Percentiles rank a stretch among this genome's conserved stretches.
Evolutionary conservation across 92 coral and sea anemone species (phyloP).

Genomic region (Isaurus tuberculatus): DNA sequence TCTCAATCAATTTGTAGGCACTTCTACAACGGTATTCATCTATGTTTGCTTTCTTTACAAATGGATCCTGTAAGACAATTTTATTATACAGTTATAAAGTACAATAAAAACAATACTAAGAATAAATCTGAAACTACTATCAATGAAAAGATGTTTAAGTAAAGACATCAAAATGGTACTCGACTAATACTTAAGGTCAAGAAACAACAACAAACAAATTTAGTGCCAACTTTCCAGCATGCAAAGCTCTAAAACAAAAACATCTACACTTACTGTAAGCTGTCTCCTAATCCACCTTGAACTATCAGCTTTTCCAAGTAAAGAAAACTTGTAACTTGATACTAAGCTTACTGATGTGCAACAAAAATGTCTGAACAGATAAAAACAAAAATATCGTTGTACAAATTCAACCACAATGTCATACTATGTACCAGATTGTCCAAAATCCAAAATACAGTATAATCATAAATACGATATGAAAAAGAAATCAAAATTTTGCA

Average conservation of each 20-base stretch:
- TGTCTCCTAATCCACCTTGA: conserved; percentile 92
- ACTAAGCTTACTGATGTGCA: background rate
- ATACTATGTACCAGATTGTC: no score
- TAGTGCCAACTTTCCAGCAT: no score
- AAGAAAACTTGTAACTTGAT: background rate
- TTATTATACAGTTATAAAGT: background rate
- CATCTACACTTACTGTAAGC: conserved; percentile 63
- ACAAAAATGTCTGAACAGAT: conserved; percentile 35
- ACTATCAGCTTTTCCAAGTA: conserved; percentile 65
- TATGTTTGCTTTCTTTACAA: conserved; percentile 79
- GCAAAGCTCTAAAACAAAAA: no score
- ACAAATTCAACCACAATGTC: no score
- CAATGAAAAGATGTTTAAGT: background rate
- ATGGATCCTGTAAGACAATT: conserved; percentile 70
- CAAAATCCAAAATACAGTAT: no score
- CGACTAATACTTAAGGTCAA: no score
- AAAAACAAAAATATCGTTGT: no score
- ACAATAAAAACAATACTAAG: background rate
- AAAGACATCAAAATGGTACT: no score
- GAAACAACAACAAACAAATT: no score
- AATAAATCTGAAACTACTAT: background rate
- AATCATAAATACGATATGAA: no score
- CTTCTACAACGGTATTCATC: conserved; percentile 88
- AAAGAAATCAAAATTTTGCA: no score
- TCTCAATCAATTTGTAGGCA: conserved; percentile 87